A percentile compares a stretch with the other conserved stretches of the same genome.
phyloP scores from a whole-genome alignment of 2,113 vertebrate genomes.

The Nyctibius bracteatus region DNA sequence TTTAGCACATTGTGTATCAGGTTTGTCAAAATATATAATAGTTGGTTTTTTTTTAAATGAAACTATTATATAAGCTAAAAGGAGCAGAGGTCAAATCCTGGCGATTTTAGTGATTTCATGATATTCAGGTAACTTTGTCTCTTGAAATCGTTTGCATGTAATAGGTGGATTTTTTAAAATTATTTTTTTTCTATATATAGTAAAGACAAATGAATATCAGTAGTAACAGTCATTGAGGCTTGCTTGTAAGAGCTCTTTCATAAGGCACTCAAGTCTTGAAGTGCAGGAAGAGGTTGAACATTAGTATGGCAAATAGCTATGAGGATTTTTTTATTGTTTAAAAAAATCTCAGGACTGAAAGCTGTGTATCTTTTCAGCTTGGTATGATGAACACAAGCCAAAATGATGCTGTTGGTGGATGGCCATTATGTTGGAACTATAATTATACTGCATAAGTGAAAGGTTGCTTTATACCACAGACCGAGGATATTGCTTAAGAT shows the following conservation, averaged over 20 bases:
- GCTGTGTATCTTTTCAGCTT: not conserved
- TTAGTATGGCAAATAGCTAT: not conserved
- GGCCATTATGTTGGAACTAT: not conserved
- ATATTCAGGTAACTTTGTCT: not conserved
- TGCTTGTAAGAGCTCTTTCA: not conserved
- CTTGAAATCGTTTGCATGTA: not conserved
- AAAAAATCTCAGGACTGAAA: not conserved
- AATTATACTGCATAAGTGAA: not conserved
- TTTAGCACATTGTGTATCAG: not conserved
- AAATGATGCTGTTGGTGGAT: conserved; percentile 1
- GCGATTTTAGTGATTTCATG: not conserved
- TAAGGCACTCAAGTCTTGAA: not conserved
- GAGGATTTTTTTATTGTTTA: not conserved
- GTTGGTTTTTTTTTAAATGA: not conserved
- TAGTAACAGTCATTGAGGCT: not conserved
- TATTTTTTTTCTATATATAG: not conserved
- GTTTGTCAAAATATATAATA: not conserved
- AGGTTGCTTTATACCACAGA: not conserved
- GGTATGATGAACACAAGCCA: not conserved
- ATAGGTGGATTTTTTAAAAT: not conserved
- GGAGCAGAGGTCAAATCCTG: not conserved
- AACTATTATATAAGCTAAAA: not conserved
- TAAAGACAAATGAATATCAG: not conserved
- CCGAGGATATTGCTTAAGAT: not conserved
- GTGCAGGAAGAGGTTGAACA: not conserved